Base-by-base conservation (phyloP, 1,140 invertebrate species). In the Lasioglossum albipes region DNA sequence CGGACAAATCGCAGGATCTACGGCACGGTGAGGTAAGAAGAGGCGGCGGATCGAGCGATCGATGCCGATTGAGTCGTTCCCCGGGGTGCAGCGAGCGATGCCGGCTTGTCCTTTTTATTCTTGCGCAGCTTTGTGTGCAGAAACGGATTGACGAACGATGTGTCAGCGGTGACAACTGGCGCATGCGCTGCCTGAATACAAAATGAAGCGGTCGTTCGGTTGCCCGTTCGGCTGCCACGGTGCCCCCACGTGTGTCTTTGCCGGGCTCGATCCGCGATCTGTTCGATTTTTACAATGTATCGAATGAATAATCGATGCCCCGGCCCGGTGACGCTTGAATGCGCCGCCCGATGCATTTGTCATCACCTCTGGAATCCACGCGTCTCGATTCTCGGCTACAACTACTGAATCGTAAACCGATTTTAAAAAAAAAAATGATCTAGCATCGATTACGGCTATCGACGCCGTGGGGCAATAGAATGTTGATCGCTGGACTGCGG, bases 111-210 rank as follows among this genome's bases (percentile, higher is more conserved):
- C 87, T 89, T 92, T 89, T 92, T 90, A 88, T 86, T 84, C 82
- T 82, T 79, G 62, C 68, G 69, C 66, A 89, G 90, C 89, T 91
- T 91, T 90, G 90, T 91, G 88, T 87, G 89, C 85, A 91, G 88
- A 91, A 90, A 90, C 89, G 79, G 89, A 87, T 93, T 93, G 93
- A 93, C 92, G 90, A 91, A 93, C 92, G 91, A 93, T 90, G 92
- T 93, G 92, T 93, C 93, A 93, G 91, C 91, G 83, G 89, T 93
- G 93, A 93, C 93, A 93, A 93, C 93, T 93, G 91, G 92, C 91
- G 90, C 92, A 92, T 89, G 91, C 92, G 92, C 88, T 88, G 76
- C 85, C 92, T 91, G 93, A 93, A 93, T 93, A 91, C 92, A 72
- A 89, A 92, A 93, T 93, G 91, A 93, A 90, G 86, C 83, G 83